These are phyloP conservation scores for Lutjanus erythropterus DNA, from an alignment of 2,113 vertebrate species.

Conservation along the genomic window DNA sequence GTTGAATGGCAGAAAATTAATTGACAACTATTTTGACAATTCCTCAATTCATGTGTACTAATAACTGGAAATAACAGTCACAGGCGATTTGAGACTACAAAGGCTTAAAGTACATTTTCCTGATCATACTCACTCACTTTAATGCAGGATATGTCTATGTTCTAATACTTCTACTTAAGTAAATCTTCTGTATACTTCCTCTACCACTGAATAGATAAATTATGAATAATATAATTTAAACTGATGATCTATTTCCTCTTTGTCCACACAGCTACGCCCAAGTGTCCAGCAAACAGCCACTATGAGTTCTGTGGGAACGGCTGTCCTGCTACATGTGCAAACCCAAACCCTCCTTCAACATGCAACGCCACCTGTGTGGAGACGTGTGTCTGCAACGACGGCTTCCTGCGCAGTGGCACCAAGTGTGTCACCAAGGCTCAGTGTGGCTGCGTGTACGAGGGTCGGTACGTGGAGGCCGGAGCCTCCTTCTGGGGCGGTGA, in stretches of 20 bases:
- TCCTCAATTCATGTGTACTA: no score
- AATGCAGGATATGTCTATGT: not conserved
- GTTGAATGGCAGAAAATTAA: no score
- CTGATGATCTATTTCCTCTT: not conserved
- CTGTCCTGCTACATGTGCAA: conserved; percentile 76
- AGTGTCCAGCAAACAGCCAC: conserved; percentile 71
- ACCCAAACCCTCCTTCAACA: conserved; percentile 35
- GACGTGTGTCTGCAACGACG: conserved; percentile 61
- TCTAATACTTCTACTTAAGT: not conserved
- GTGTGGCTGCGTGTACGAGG: conserved; percentile 68
- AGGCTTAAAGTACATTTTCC: no score
- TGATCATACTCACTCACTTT: not conserved
- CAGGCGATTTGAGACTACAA: no score
- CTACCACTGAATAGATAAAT: not conserved
- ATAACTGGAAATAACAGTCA: no score
- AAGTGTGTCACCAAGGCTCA: conserved; percentile 51
- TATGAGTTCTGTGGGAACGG: conserved; percentile 68
- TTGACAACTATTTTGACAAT: no score
- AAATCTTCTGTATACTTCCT: not conserved
- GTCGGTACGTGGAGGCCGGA: conserved; percentile 52
- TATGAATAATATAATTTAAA: not conserved
- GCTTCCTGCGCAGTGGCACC: conserved; percentile 60
- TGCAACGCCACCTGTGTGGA: conserved; percentile 72
- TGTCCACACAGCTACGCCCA: conserved; percentile 37
- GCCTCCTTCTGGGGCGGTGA: conserved; percentile 73